phyloP scores from a whole-genome alignment of 2,113 vertebrate species.

The Tyto alba region DNA sequence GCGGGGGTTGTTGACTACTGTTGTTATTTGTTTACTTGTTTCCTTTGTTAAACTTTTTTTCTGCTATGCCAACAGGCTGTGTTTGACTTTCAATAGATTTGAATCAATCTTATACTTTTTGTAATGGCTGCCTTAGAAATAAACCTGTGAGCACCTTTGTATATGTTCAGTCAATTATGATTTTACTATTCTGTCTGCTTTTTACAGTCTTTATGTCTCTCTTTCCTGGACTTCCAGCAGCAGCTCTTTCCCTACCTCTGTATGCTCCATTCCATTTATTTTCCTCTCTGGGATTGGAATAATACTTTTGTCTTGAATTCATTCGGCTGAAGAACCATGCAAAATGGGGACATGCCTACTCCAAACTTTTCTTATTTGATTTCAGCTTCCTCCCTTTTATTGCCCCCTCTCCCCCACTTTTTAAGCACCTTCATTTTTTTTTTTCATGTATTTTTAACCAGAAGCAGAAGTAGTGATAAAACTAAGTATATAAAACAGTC shows the following conservation, averaged over 20 bases:
- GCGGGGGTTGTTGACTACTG: neutral
- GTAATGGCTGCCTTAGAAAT: neutral
- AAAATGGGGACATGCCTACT: neutral
- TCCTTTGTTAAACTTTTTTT: neutral
- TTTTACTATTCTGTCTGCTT: neutral
- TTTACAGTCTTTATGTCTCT: neutral
- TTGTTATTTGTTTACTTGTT: neutral
- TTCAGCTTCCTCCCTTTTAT: neutral
- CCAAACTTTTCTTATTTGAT: neutral
- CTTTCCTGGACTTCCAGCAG: neutral
- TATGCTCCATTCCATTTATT: neutral
- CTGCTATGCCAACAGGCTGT: neutral
- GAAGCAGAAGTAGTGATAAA: neutral
- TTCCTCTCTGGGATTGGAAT: neutral
- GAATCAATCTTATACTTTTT: neutral
- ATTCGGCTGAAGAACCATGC: neutral
- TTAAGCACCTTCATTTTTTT: neutral
- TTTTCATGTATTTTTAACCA: neutral
- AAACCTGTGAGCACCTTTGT: neutral
- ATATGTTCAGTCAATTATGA: neutral
- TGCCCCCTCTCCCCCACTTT: accelerated
- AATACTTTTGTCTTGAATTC: neutral
- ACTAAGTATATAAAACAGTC: neutral
- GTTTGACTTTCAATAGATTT: neutral
- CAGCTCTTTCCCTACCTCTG: neutral